Evolutionary conservation across 2,113 vertebrate genomes (phyloP).

Genomic region (Ceyx melanurus): DNA sequence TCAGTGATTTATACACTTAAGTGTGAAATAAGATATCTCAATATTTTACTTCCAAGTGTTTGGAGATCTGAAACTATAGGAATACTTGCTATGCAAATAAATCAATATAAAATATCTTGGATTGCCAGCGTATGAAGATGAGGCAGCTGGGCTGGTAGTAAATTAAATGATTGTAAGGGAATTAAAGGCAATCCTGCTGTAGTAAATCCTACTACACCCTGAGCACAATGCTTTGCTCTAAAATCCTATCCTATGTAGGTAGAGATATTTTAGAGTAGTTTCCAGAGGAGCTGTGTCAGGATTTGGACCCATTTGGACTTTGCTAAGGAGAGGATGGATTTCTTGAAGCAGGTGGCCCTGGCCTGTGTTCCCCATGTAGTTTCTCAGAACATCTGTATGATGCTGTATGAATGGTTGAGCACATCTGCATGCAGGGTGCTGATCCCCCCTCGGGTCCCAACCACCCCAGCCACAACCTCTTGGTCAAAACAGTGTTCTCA

Average conservation of each 20-base stretch:
- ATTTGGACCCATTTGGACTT: background rate
- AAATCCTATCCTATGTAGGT: fast-evolving
- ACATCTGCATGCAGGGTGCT: too few relatives aligned
- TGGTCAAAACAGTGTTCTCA: background rate
- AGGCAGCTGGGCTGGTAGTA: background rate
- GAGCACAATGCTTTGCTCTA: background rate
- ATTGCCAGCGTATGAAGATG: background rate
- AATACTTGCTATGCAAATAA: background rate
- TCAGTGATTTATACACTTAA: background rate
- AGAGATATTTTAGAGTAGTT: background rate
- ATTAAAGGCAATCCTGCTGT: background rate
- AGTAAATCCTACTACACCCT: background rate
- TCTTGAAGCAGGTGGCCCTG: background rate
- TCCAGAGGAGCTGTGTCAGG: background rate
- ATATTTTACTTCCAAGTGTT: background rate
- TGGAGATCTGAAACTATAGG: background rate
- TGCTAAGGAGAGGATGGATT: background rate
- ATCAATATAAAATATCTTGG: background rate
- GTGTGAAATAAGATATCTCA: background rate
- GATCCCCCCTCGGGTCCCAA: background rate
- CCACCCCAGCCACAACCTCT: background rate
- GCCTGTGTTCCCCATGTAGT: background rate
- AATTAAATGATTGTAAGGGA: background rate
- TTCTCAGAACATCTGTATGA: background rate
- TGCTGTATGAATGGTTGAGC: background rate